These are phyloP conservation scores for Lacerta bilineata DNA, from an alignment of 2,797 vertebrate species.

Conservation along the genomic window DNA sequence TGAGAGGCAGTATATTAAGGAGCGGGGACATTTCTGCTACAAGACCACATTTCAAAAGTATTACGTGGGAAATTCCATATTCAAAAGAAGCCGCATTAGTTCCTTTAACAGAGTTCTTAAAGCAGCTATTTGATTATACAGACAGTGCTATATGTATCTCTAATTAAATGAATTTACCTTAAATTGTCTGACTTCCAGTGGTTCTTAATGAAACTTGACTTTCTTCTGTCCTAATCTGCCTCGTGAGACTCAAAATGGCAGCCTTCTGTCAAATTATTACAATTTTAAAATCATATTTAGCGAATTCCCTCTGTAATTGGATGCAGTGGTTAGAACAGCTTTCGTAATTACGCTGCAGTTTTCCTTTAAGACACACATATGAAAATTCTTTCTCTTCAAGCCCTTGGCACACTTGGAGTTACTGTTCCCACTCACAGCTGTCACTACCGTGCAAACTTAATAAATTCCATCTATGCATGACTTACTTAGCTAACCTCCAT, in stretches of 20 bases:
- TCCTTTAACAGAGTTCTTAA: constrained; percentile 65
- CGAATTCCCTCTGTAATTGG: constrained; percentile 65
- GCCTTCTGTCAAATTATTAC: constrained; percentile 57
- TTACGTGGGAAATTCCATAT: constrained; percentile 63
- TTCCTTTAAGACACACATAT: constrained; percentile 65
- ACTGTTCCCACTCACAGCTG: constrained; percentile 73
- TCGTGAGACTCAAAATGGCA: constrained; percentile 65
- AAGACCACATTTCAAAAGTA: constrained; percentile 50
- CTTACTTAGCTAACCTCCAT: constrained; percentile 76
- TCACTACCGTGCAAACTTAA: constrained; percentile 74
- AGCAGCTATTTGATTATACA: constrained; percentile 49
- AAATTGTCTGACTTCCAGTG: constrained; percentile 57
- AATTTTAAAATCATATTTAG: constrained; percentile 65
- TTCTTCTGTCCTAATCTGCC: constrained; percentile 55
- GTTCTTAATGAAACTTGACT: constrained; percentile 39
- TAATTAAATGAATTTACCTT: constrained; percentile 63
- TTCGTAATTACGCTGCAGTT: constrained; percentile 67
- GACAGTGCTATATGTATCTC: constrained; percentile 58
- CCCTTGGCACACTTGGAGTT: constrained; percentile 68
- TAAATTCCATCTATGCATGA: constrained; percentile 76
- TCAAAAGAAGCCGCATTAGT: constrained; percentile 53
- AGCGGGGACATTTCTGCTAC: constrained; percentile 23
- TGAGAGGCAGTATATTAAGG: constrained; percentile 42
- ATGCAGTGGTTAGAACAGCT: constrained; percentile 68
- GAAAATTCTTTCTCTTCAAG: constrained; percentile 69